Evolutionary conservation across 2,113 vertebrate species (phyloP).

Genomic region (Periophthalmodon schlosseri): DNA sequence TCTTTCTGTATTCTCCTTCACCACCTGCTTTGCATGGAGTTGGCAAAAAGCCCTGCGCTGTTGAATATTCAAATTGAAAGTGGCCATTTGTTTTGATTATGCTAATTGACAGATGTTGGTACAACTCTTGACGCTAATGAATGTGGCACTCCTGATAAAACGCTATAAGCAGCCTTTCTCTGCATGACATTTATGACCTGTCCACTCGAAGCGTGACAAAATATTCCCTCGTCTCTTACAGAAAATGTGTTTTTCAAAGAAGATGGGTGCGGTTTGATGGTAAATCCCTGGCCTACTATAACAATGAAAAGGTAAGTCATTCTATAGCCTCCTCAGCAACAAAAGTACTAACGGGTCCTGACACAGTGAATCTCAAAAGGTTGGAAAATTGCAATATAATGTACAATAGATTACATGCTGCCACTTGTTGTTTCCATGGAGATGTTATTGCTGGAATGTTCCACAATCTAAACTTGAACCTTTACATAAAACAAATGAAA

Average conservation of each 20-base stretch:
- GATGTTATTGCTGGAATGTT: too few relatives aligned
- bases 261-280: constrained; percentile 94
- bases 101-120: constrained; percentile 65
- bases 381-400: too few relatives aligned
- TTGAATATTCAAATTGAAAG: constrained; percentile 55
- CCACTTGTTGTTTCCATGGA: too few relatives aligned
- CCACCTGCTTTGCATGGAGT: constrained; percentile 36
- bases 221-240: constrained; percentile 51
- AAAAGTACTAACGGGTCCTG: not conserved
- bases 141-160: constrained; percentile 53
- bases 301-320: constrained; percentile 88
- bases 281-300: constrained; percentile 88
- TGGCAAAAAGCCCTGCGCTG: constrained; percentile 50
- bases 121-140: constrained; percentile 58
- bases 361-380: too few relatives aligned
- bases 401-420: too few relatives aligned
- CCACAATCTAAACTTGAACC: too few relatives aligned
- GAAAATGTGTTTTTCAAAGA: constrained; percentile 91
- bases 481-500: too few relatives aligned
- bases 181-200: not conserved
- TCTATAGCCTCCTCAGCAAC: not conserved
- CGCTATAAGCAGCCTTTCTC: constrained; percentile 22
- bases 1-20: constrained; percentile 28
- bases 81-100: constrained; percentile 65
- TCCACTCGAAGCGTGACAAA: not conserved